Conservation (phyloP, 2,797 vertebrate genomes). For the Brachyalestes nurse region DNA sequence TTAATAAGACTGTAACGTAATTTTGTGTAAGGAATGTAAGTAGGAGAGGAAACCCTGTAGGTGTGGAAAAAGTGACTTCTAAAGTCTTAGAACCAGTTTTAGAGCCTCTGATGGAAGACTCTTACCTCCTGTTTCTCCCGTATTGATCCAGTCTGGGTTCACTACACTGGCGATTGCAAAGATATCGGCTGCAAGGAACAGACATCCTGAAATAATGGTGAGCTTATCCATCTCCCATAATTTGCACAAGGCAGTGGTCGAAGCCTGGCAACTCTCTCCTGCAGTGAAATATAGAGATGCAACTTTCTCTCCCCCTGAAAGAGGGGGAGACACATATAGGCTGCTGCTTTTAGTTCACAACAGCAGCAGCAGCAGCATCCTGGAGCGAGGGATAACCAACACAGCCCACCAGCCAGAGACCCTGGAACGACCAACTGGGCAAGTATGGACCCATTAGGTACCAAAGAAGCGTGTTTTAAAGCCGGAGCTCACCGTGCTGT, state of each 20-base stretch:
- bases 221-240: slow-evolving; percentile 91
- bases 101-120: neutral
- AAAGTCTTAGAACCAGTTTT: too few relatives aligned
- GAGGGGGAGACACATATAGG: slow-evolving; percentile 27
- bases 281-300: neutral
- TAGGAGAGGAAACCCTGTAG: too few relatives aligned
- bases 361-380: neutral
- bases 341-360: slow-evolving; percentile 19
- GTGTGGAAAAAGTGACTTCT: too few relatives aligned
- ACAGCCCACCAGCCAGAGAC: neutral
- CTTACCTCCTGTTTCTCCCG: slow-evolving; percentile 89
- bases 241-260: slow-evolving; percentile 18
- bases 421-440: neutral
- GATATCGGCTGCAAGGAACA: slow-evolving; percentile 94
- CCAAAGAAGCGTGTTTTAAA: neutral
- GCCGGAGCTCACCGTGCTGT: neutral
- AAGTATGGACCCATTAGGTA: neutral
- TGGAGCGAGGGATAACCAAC: neutral
- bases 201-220: slow-evolving; percentile 96
- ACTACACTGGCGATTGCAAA: slow-evolving; percentile 96
- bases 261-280: slow-evolving; percentile 6
- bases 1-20: too few relatives aligned
- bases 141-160: slow-evolving; percentile 97
- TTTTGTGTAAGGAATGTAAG: too few relatives aligned
- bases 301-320: slow-evolving; percentile 34